Evolutionary conservation across 1,140 invertebrate genomes (phyloP), one percentile per base, ranked within the genome.

Genomic region (Papilio polyxenes): DNA sequence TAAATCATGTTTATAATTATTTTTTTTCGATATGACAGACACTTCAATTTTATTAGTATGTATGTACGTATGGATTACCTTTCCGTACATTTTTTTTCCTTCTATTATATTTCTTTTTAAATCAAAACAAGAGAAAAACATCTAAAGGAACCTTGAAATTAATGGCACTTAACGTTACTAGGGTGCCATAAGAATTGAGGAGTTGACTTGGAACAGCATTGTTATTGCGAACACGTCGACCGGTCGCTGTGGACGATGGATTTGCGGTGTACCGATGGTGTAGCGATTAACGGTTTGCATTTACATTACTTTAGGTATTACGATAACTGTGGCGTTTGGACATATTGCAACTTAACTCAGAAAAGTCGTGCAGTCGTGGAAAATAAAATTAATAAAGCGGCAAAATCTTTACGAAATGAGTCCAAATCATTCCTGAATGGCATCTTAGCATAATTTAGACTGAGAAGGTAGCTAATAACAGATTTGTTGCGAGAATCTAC

Each of bases 191-290:
- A 48, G 37, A 75, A 75, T 75, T 37, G 37, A 31, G 40, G 75
- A 65, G 76, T 23, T 82, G 49, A 69, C 15, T 44, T 37, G 72
- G 72, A 75, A 75, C 72, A 40, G 10, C 72, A 48, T 62, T 56
- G 15, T 49, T 82, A 85, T 88, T 83, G 53, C 80, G 76, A 82
- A 87, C 89, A 90, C 89, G 89, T 89, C 77, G 62, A 10, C 62
- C 82, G 79, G 81, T 85, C 85, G 86, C 82, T 69, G 37, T 40
- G 81, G 37, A 53, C 81, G 83, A 89, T 89, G 84, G 87, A 88
- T 78, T 88, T 90, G 77, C 86, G 85, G 85, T 59, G 56, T 59
- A 59, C 56, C 56, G 10, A 51, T 51, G 49, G 9, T 90, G 89
- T 90, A 62, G 80, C 31, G 17, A 44, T 13, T 11, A 23, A 75